Conservation (phyloP, 2,797 vertebrate species). For the Sciurus vulgaris region DNA sequence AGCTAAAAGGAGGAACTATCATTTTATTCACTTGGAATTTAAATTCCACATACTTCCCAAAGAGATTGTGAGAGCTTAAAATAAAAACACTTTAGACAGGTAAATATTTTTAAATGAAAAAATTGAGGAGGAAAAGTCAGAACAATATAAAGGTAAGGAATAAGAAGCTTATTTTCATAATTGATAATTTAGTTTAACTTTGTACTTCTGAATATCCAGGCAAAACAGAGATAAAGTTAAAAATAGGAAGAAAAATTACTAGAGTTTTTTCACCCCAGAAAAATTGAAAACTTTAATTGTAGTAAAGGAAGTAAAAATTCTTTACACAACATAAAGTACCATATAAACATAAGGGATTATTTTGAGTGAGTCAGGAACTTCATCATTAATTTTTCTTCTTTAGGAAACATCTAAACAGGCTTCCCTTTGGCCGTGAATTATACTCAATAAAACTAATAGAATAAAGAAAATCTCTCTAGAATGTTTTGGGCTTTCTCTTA, state of each 20-base stretch:
- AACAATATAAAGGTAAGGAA: neutral
- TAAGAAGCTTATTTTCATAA: neutral
- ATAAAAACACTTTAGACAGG: neutral
- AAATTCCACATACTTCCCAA: neutral
- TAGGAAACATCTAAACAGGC: neutral
- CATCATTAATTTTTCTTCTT: constrained; percentile 36
- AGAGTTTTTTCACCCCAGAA: neutral
- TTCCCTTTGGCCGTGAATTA: constrained; percentile 37
- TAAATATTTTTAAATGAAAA: neutral
- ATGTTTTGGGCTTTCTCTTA: constrained; percentile 26
- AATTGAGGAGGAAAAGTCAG: neutral
- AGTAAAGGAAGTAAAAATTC: constrained; percentile 42
- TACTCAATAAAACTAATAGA: neutral
- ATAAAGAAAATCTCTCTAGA: constrained; percentile 18
- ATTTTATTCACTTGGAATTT: constrained; percentile 40
- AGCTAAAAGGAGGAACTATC: neutral
- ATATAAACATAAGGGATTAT: constrained; percentile 14
- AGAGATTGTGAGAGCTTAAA: neutral
- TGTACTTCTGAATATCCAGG: neutral
- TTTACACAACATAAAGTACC: neutral
- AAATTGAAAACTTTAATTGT: constrained; percentile 12
- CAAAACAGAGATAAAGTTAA: neutral
- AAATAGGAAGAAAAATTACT: neutral
- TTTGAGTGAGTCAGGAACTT: neutral
- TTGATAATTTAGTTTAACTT: constrained; percentile 5